Conservation (phyloP, 2,113 vertebrate species). For the Gobius niger region DNA sequence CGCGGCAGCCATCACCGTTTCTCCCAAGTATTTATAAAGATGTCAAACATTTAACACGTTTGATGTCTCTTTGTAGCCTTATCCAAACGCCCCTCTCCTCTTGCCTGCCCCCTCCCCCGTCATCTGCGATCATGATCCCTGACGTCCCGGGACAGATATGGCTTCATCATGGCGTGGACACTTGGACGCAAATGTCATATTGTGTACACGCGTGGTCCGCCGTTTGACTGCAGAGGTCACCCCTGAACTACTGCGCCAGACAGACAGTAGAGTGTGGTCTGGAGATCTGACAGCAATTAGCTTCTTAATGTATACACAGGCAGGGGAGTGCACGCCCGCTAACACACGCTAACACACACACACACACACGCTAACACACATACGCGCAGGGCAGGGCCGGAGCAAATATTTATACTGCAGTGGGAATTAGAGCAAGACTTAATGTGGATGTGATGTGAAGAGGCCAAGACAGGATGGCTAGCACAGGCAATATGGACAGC, state of each 20-base stretch:
- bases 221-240: constrained; percentile 71
- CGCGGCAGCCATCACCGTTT: constrained; percentile 56
- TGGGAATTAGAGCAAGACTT: constrained; percentile 44
- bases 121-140: constrained; percentile 29
- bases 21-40: constrained; percentile 62
- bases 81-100: constrained; percentile 21
- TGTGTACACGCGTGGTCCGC: constrained; percentile 42
- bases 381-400: constrained; percentile 5
- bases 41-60: constrained; percentile 66
- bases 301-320: constrained; percentile 58
- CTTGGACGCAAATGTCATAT: constrained; percentile 58
- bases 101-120: constrained; percentile 2
- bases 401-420: constrained; percentile 66
- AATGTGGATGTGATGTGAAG: constrained; percentile 30
- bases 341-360: no score
- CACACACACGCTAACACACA: constrained; percentile 5
- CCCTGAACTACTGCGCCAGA: constrained; percentile 62
- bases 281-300: constrained; percentile 75
- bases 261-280: constrained; percentile 57
- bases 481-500: constrained; percentile 15
- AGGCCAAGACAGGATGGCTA: constrained; percentile 41
- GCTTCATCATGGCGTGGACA: constrained; percentile 54
- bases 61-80: constrained; percentile 50
- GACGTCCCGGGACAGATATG: constrained; percentile 23
- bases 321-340: constrained; percentile 26